Evolutionary conservation across 2,797 vertebrate genomes (phyloP).

Genomic region (Rhinoraja longicauda): DNA sequence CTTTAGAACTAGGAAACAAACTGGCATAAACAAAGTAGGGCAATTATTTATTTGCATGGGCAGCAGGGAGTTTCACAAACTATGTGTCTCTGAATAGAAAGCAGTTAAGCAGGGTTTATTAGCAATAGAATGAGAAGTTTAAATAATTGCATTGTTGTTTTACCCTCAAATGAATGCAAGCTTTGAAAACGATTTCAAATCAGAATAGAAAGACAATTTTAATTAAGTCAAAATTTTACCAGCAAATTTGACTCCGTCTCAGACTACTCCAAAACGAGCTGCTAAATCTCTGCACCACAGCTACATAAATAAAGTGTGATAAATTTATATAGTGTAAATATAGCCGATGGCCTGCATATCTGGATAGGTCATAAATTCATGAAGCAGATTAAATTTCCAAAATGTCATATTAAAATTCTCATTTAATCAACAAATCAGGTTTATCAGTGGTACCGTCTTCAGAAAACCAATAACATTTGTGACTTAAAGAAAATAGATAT

Average conservation of each 20-base stretch:
- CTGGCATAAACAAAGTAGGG: background rate
- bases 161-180: background rate
- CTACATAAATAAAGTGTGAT: conserved; percentile 13
- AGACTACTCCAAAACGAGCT: background rate
- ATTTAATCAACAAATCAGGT: background rate
- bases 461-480: background rate
- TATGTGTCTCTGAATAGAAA: background rate
- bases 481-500: background rate
- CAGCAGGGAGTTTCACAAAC: background rate
- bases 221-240: background rate
- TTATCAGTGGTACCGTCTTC: background rate
- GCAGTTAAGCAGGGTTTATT: background rate
- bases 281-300: background rate
- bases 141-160: background rate
- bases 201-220: background rate
- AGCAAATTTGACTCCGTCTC: background rate
- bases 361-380: background rate
- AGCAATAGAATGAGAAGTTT: background rate
- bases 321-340: conserved; percentile 20
- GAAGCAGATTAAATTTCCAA: background rate
- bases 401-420: background rate
- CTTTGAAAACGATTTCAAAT: background rate
- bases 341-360: background rate
- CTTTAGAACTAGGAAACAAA: background rate
- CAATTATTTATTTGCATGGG: background rate